Evolutionary conservation across 2,113 vertebrate species (phyloP).

Genomic region (Galbula dea): DNA sequence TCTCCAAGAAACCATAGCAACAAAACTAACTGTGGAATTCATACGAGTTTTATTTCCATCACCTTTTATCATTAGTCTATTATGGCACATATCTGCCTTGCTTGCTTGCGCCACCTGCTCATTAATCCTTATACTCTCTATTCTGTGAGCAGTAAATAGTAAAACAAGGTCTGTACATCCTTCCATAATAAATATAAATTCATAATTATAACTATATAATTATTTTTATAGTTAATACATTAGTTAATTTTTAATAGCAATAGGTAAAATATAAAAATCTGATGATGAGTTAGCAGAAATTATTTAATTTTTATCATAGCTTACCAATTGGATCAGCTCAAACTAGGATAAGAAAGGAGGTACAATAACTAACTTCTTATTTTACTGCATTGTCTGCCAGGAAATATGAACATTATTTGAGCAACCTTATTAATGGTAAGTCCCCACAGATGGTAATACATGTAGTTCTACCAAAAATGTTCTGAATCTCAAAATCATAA

Average conservation of each 20-base stretch:
- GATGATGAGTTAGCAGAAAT: neutral
- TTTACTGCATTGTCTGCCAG: neutral
- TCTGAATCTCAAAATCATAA: neutral
- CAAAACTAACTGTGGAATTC: neutral
- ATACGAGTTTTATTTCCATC: neutral
- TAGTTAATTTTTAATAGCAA: neutral
- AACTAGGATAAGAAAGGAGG: neutral
- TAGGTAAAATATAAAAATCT: neutral
- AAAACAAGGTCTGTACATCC: neutral
- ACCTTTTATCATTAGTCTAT: neutral
- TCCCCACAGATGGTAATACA: neutral
- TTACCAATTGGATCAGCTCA: neutral
- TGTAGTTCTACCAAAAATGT: neutral
- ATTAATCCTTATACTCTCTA: neutral
- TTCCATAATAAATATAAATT: neutral
- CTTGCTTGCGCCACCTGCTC: neutral
- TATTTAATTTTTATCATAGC: neutral
- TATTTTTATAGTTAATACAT: too few species aligned
- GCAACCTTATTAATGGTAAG: neutral
- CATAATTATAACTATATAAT: neutral
- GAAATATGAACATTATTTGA: neutral
- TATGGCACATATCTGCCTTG: neutral
- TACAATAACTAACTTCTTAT: neutral
- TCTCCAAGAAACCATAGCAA: neutral
- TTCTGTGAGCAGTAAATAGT: neutral